phyloP scores from a whole-genome alignment of 2,113 vertebrate species.

The Rallus limicola region DNA sequence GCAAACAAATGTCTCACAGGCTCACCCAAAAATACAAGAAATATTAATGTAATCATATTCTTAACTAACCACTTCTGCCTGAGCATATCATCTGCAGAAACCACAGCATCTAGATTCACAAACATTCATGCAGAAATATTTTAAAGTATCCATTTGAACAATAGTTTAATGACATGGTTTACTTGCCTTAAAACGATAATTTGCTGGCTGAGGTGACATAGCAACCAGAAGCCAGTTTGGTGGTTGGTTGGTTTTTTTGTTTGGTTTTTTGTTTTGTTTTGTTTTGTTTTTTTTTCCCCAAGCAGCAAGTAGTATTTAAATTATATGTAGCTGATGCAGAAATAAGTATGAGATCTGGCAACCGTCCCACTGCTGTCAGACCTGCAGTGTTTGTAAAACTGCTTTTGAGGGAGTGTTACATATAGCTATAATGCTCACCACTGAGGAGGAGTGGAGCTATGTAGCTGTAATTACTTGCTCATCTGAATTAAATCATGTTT shows the following conservation, averaged over 20 bases:
- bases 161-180: not conserved
- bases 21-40: not conserved
- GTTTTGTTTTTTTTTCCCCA: not conserved
- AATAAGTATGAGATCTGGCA: not conserved
- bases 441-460: not conserved
- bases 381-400: not conserved
- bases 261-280: too few relatives aligned
- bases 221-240: not conserved
- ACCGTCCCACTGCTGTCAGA: not conserved
- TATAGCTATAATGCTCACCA: not conserved
- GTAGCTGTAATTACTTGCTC: not conserved
- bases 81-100: fast-evolving
- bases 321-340: not conserved
- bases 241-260: too few relatives aligned
- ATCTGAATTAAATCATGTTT: not conserved
- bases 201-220: not conserved
- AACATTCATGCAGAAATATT: not conserved
- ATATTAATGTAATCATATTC: not conserved
- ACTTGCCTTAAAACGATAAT: not conserved
- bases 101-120: not conserved
- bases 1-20: not conserved
- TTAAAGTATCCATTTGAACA: not conserved
- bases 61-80: not conserved
- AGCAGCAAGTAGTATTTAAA: not conserved
- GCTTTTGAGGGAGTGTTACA: not conserved